Conservation (phyloP, 1,140 invertebrate species). For the Tetragonula clypearis region DNA sequence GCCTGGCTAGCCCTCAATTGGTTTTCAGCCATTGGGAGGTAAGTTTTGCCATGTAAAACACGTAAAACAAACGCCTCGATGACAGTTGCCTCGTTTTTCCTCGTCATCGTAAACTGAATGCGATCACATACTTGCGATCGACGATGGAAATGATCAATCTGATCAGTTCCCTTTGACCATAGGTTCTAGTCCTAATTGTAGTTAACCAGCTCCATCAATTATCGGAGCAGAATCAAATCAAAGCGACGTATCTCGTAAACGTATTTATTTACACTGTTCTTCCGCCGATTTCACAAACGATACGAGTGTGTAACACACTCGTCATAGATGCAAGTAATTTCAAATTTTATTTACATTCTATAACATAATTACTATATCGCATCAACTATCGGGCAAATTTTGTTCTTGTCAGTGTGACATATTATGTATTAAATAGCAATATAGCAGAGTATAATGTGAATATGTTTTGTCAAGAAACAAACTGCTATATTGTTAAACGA, state of each 20-base stretch:
- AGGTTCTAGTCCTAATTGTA: neutral
- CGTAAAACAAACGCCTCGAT: too few species aligned
- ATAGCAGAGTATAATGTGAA: neutral
- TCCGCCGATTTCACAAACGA: neutral
- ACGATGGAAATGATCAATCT: neutral
- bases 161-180: neutral
- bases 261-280: neutral
- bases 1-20: slow-evolving; percentile 96
- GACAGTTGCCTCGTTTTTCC: neutral
- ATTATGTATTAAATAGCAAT: neutral
- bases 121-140: too few species aligned
- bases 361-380: too few species aligned
- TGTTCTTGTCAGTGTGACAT: neutral
- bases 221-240: neutral
- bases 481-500: neutral
- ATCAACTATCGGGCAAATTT: neutral
- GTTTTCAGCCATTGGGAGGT: slow-evolving; percentile 99
- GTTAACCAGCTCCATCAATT: neutral
- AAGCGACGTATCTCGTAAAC: neutral
- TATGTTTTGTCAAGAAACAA: neutral
- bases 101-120: neutral
- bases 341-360: neutral
- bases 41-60: slow-evolving; percentile 70
- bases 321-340: neutral
- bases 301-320: neutral